Evolutionary conservation across 2,113 vertebrate genomes (phyloP), one percentile per base, ranked within the genome.

Genomic region (Edolisoma coerulescens): DNA sequence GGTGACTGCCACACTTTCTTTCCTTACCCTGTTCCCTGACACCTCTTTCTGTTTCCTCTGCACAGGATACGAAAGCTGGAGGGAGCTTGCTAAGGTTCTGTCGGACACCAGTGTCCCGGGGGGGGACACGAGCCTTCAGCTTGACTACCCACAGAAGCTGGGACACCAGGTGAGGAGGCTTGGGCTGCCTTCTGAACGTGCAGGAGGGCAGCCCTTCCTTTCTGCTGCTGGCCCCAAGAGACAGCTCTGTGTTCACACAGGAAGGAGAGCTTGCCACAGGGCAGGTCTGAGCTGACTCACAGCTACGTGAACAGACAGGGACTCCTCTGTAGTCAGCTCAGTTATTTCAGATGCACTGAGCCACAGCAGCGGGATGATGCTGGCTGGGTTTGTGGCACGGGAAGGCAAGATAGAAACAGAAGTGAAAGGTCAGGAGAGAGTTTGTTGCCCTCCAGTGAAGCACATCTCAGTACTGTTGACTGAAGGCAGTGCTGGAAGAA

Each of bases 61-160:
- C 2, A 1, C 74, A 98, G 98, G 97, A 42, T 98, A 98, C 0
- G 76, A 96, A 73, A 98, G 95, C 94, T 98, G 98, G 98, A 96
- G 96, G 75, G 98, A 98, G 74, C 90, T 98, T 75, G 98, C 97
- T 37, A 98, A 97, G 77, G 97, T 97, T 54, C 89, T 98, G 82
- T 97, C 97, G 70, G 96, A 84, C 77, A 86, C 86, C 5, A 76
- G 42, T 27, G 97, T 84, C 37, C 97, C 96, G 6, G 91, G 85
- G 11, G 93, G 96, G 35, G 93, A 97, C 67, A 88, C 96, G 4
- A 79, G 93, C 45, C 90, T 97, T 30, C 97, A 94, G 52, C 95
- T 96, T 74, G 96, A 94, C 57, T 86, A 22, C 21, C 88, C 75
- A 1, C 94, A 90, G 60, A 61, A 87, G 49, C 52, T 75, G 81